Evolutionary conservation across 1,140 invertebrate species (phyloP).

Genomic region (Eumeta japonica): DNA sequence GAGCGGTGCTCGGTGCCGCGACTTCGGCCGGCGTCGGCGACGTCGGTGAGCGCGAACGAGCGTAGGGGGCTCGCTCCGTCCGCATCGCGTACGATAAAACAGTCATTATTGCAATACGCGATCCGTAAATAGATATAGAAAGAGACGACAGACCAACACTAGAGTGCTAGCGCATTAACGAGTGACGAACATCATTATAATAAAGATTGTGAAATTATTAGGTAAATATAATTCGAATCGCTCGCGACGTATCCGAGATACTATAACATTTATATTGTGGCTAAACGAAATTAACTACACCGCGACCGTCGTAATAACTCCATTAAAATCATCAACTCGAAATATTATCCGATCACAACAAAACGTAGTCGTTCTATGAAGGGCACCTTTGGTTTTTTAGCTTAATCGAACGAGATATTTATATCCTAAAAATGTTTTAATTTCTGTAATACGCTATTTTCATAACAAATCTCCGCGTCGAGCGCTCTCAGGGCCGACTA

Average conservation of each 20-base stretch:
- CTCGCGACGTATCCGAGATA: slow-evolving; percentile 52
- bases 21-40: too few species aligned
- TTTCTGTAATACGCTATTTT: slow-evolving; percentile 50
- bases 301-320: slow-evolving; percentile 53
- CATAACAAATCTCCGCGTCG: slow-evolving; percentile 50
- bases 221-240: slow-evolving; percentile 58
- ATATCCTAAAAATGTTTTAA: slow-evolving; percentile 54
- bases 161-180: slow-evolving; percentile 55
- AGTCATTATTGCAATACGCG: slow-evolving; percentile 42
- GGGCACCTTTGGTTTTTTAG: slow-evolving; percentile 62
- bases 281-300: slow-evolving; percentile 55
- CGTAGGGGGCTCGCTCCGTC: too few species aligned
- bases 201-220: slow-evolving; percentile 55
- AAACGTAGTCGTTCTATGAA: slow-evolving; percentile 59
- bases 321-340: slow-evolving; percentile 56
- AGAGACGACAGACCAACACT: slow-evolving; percentile 50
- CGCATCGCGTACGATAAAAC: too few species aligned
- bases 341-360: slow-evolving; percentile 57
- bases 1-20: too few species aligned
- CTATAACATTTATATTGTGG: slow-evolving; percentile 52
- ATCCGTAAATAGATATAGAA: slow-evolving; percentile 40
- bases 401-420: slow-evolving; percentile 57
- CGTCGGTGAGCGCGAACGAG: too few species aligned
- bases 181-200: slow-evolving; percentile 54
- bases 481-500: too few species aligned